Base-by-base conservation (phyloP, 2,888 invertebrate genomes). In the Pseudococcus longispinus region DNA sequence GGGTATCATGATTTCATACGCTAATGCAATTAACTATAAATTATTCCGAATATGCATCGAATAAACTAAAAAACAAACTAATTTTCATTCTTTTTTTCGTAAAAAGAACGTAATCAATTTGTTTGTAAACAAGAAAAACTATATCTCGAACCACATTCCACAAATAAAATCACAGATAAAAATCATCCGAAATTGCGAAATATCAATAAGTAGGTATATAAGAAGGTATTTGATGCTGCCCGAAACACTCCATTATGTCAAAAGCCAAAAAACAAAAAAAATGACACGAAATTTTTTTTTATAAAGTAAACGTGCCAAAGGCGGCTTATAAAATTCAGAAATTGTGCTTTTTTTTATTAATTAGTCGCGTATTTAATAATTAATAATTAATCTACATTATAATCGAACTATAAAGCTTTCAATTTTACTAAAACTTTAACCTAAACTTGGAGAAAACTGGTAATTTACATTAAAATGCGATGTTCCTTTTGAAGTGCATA, bases 91-190 rank as follows among this genome's bases (percentile, higher is more conserved):
- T 37, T 51, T 37, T n/a, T 32, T 37, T 11, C 26, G 26, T 32
- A 51, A 84, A 84, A 84, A 60, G 85, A 70, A 85, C 70, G 65
- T 85, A 85, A 85, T 85, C 85, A 85, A 84, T 85, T 85, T 85
- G 85, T 85, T 85, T 85, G 85, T 85, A 85, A 80, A 80, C 77
- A 80, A 85, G 65, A n/a, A 60, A 84, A 60, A 84, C 20, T 29
- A 55, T 80, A n/a, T 51, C 29, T 51, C 51, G 20, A 20, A 20
- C n/a, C n/a, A n/a, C 18, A 2, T 20, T 37, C 8, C 55, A 37
- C 37, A 55, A 60, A 20, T 60, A 15, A 20, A 55, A 32, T 51
- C 51, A 84, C 37, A 51, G 84, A 60, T 11, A 84, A 55, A 51
- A 80, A 3, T n/a, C n/a, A n/a, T n/a, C n/a, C n/a, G n/a, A n/a